Percentiles rank a stretch among this genome's conserved stretches.
Conservation (phyloP, 2,113 vertebrate genomes). For the Anas platyrhynchos region DNA sequence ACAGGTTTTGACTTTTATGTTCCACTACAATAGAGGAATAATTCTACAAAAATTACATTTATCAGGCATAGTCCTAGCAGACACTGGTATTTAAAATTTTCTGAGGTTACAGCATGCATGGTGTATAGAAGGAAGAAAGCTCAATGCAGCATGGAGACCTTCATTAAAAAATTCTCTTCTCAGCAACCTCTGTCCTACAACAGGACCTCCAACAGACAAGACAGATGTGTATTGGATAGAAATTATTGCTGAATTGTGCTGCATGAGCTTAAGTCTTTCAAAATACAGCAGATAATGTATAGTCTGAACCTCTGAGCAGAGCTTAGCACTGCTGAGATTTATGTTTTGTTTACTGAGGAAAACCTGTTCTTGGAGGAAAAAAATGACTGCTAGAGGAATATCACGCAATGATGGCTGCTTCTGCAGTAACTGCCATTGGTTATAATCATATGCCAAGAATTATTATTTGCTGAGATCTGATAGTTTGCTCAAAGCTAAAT, state of each 20-base stretch:
- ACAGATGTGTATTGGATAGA: background rate
- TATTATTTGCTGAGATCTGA: background rate
- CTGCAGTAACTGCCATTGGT: background rate
- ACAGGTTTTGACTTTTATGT: background rate
- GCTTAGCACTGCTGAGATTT: background rate
- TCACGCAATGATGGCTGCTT: background rate
- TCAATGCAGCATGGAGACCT: background rate
- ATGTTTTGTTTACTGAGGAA: background rate
- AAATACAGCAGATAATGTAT: background rate
- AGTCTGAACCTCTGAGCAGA: background rate
- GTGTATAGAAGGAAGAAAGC: background rate
- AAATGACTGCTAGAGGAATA: background rate
- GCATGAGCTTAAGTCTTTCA: too few relatives aligned
- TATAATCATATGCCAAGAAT: background rate
- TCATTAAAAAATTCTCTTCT: background rate
- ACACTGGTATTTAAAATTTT: background rate
- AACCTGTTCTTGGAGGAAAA: background rate
- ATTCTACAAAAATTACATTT: background rate
- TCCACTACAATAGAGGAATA: background rate
- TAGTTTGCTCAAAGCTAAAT: background rate
- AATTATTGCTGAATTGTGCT: background rate
- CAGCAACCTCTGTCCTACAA: background rate
- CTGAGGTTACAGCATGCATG: accelerated
- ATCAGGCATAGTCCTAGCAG: background rate
- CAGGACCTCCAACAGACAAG: background rate